A percentile compares a stretch with the other conserved stretches of the same genome.
These are phyloP conservation scores for Lutjanus erythropterus DNA, from an alignment of 2,113 vertebrate species.

Conservation along the genomic window DNA sequence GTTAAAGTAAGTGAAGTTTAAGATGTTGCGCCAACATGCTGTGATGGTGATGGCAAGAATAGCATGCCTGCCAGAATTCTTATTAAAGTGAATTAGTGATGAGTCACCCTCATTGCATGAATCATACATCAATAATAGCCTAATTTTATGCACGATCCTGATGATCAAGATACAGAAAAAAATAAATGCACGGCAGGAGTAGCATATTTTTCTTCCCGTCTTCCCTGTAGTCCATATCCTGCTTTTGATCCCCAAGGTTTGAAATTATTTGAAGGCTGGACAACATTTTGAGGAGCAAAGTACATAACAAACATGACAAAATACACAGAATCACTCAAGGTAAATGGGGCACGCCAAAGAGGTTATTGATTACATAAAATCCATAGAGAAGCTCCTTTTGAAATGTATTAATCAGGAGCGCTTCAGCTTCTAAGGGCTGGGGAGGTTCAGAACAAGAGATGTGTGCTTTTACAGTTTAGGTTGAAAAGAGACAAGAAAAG, in stretches of 20 bases:
- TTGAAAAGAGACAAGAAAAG: constrained; percentile 6
- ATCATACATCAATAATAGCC: too few relatives aligned
- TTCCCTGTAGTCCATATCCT: too few relatives aligned
- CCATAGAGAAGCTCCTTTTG: neutral
- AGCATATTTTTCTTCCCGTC: too few relatives aligned
- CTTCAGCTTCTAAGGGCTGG: neutral
- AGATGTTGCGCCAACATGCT: too few relatives aligned
- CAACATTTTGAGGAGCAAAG: neutral
- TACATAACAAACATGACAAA: neutral
- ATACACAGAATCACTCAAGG: neutral
- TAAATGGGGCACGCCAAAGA: neutral
- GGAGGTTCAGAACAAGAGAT: neutral
- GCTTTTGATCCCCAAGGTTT: neutral
- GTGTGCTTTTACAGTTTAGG: constrained; percentile 13
- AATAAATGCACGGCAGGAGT: too few relatives aligned
- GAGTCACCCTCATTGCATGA: too few relatives aligned
- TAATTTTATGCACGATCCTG: too few relatives aligned
- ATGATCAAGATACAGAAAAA: too few relatives aligned
- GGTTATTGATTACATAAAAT: neutral
- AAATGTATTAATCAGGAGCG: neutral
- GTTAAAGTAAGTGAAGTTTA: too few relatives aligned
- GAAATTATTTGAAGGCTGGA: neutral
- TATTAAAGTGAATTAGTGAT: too few relatives aligned
- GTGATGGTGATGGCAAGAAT: too few relatives aligned
- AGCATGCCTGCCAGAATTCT: too few relatives aligned